A percentile compares a stretch with the other conserved stretches of the same genome.
Conservation (phyloP, 64 coral and sea anemone genomes). For the Dendronephthya gigantea region DNA sequence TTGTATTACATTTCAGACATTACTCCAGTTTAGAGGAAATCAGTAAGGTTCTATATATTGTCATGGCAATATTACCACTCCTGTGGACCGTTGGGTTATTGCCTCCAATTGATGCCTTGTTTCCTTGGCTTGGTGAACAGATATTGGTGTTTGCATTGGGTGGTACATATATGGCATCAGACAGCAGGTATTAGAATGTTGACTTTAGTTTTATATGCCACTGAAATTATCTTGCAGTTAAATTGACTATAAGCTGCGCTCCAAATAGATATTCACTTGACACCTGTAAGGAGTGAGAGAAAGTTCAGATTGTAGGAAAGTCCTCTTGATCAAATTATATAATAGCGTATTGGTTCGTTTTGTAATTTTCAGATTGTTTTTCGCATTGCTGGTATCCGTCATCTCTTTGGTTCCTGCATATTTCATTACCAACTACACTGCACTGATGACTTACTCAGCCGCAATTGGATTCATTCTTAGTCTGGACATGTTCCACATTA, state of each 20-base stretch:
- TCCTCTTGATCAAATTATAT: too few species aligned
- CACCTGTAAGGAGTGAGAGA: too few species aligned
- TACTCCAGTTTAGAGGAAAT: constrained; percentile 41
- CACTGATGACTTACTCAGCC: constrained; percentile 27
- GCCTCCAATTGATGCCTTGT: constrained; percentile 79
- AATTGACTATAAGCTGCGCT: not conserved
- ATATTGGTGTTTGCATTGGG: constrained; percentile 59
- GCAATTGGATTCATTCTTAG: constrained; percentile 66
- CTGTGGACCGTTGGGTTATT: constrained; percentile 68
- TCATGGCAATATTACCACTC: constrained; percentile 57
- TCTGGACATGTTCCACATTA: constrained; percentile 55
- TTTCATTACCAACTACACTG: constrained; percentile 54
- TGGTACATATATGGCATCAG: constrained; percentile 76
- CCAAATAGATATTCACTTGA: too few species aligned
- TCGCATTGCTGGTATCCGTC: constrained; percentile 61
- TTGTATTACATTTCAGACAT: constrained; percentile 39
- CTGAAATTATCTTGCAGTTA: not conserved
- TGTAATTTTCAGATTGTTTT: constrained; percentile 40
- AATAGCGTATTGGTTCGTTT: not conserved
- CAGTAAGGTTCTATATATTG: constrained; percentile 52
- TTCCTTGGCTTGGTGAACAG: constrained; percentile 79
- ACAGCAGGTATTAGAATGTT: constrained; percentile 50
- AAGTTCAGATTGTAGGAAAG: too few species aligned
- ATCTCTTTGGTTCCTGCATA: constrained; percentile 44
- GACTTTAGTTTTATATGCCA: too few species aligned